Evolutionary conservation across 2,113 vertebrate genomes (phyloP).

Genomic region (Tragelaphus scriptus): DNA sequence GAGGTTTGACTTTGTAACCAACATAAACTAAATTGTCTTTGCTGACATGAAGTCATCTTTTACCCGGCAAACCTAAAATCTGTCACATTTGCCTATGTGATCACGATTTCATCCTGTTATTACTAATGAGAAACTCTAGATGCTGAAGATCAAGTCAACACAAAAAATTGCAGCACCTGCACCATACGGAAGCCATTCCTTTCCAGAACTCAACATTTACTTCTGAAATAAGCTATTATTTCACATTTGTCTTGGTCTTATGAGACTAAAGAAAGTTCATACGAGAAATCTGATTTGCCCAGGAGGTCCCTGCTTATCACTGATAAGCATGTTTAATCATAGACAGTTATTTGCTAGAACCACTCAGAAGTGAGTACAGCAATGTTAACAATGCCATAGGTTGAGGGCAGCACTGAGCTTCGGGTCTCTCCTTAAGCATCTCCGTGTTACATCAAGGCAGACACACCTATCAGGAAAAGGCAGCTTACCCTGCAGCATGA

Average conservation of each 20-base stretch:
- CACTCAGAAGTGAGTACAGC: neutral
- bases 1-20: neutral
- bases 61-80: neutral
- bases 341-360: neutral
- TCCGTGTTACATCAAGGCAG: neutral
- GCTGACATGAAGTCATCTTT: neutral
- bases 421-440: neutral
- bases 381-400: neutral
- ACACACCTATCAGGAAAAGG: neutral
- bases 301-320: neutral
- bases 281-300: neutral
- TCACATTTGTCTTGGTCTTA: neutral
- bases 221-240: neutral
- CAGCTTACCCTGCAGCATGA: neutral
- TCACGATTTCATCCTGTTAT: neutral
- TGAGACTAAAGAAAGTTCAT: neutral
- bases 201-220: neutral
- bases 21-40: neutral
- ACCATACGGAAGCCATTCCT: neutral
- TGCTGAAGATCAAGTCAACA: neutral
- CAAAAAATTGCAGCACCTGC: neutral
- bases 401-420: too few relatives aligned
- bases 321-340: neutral
- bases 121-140: neutral
- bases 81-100: neutral